Conservation (phyloP, 2,797 vertebrate genomes). For the Acanthiza pusilla region DNA sequence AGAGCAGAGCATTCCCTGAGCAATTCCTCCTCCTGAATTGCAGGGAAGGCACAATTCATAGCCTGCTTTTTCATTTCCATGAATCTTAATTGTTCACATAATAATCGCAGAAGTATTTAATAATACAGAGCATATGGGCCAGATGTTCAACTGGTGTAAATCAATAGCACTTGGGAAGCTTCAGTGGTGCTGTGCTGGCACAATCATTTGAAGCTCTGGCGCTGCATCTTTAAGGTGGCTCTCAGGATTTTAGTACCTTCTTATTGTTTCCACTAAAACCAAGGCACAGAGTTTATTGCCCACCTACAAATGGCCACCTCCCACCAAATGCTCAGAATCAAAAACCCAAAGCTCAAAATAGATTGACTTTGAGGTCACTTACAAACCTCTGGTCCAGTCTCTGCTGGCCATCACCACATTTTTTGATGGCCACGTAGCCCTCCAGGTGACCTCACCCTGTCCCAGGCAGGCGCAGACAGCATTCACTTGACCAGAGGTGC, state of each 20-base stretch:
- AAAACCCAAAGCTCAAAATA: neutral
- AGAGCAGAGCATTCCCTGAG: neutral
- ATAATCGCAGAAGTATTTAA: conserved; percentile 60
- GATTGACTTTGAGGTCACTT: neutral
- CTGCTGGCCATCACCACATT: neutral
- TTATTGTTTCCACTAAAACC: conserved; percentile 21
- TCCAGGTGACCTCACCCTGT: neutral
- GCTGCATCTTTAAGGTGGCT: conserved; percentile 34
- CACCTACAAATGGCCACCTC: neutral
- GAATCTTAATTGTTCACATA: conserved; percentile 61
- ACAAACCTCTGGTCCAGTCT: neutral
- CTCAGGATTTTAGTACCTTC: conserved; percentile 26
- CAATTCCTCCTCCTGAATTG: neutral
- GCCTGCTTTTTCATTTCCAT: conserved; percentile 47
- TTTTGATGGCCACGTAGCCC: neutral
- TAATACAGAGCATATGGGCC: conserved; percentile 59
- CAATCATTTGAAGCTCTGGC: neutral
- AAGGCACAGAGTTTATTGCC: neutral
- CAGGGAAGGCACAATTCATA: conserved; percentile 34
- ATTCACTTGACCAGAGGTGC: neutral
- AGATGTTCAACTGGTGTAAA: conserved; percentile 62
- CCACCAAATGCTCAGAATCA: neutral
- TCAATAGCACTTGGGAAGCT: conserved; percentile 13
- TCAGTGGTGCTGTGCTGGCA: neutral
- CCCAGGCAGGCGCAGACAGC: neutral